Evolutionary conservation across 1,140 invertebrate genomes (phyloP).

Genomic region (Cepaea nemoralis): DNA sequence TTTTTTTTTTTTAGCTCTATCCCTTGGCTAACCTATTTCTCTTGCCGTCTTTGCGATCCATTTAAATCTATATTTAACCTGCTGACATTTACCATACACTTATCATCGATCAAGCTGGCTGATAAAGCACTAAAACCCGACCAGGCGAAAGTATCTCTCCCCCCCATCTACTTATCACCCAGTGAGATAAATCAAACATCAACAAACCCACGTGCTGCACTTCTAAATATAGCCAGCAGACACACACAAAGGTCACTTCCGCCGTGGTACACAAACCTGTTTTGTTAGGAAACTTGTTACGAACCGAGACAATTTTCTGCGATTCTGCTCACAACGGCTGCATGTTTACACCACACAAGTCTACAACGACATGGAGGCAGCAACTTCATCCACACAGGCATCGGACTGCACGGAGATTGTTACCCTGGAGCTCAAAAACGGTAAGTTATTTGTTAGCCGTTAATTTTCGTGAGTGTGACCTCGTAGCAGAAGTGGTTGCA

Average conservation of each 20-base stretch:
- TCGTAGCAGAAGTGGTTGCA: neutral
- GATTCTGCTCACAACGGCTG: neutral
- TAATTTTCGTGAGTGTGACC: neutral
- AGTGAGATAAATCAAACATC: neutral
- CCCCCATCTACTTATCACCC: too few relatives aligned
- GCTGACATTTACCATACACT: too few relatives aligned
- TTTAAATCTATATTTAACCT: too few relatives aligned
- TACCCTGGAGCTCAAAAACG: constrained; percentile 17
- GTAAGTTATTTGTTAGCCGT: neutral
- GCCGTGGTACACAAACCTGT: neutral
- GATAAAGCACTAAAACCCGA: too few relatives aligned
- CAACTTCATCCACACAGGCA: neutral
- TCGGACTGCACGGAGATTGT: neutral
- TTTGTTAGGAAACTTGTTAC: constrained; percentile 26
- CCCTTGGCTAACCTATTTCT: too few relatives aligned
- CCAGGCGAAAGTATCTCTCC: too few relatives aligned
- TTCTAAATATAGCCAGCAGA: neutral
- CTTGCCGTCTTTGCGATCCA: too few relatives aligned
- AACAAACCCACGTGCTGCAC: constrained; percentile 28
- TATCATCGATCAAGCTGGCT: too few relatives aligned
- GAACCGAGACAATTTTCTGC: neutral
- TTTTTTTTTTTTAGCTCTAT: too few relatives aligned
- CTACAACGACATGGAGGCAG: constrained; percentile 1
- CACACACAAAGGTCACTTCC: constrained; percentile 15
- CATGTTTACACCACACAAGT: neutral